phyloP scores from a whole-genome alignment of 2,888 invertebrate species.

The Diplolepis rosae region DNA sequence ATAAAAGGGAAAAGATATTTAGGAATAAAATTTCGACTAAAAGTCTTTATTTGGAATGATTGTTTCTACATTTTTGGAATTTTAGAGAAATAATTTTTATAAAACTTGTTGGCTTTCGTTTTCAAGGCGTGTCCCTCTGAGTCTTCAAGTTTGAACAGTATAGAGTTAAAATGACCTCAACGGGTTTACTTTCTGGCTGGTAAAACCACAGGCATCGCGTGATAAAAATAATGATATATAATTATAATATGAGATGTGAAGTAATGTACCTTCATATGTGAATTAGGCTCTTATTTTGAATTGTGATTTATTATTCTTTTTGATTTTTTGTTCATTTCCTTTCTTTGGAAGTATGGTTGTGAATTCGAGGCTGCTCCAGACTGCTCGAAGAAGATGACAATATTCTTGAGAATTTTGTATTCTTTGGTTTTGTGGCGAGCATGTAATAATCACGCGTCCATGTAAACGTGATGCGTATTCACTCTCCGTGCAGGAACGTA shows the following conservation, averaged over 20 bases:
- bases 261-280: conserved; percentile 10
- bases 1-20: no score
- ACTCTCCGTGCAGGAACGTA: conserved; percentile 20
- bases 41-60: neutral
- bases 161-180: neutral
- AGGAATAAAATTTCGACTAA: no score
- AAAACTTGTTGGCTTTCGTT: neutral
- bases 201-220: conserved; percentile 19
- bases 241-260: conserved; percentile 19
- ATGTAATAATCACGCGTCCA: conserved; percentile 50
- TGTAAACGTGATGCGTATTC: conserved; percentile 35
- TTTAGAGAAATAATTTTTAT: neutral
- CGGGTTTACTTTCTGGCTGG: conserved; percentile 7
- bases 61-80: neutral
- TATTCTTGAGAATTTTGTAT: conserved; percentile 42
- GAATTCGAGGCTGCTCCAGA: neutral
- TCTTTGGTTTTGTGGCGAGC: conserved; percentile 37
- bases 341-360: neutral
- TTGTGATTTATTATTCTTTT: neutral
- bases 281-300: neutral
- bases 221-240: conserved; percentile 23
- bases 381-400: neutral
- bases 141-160: conserved; percentile 1
- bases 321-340: neutral
- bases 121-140: neutral